These are phyloP conservation scores for Podilymbus podiceps DNA, from an alignment of 2,113 vertebrate genomes.

Conservation along the genomic window DNA sequence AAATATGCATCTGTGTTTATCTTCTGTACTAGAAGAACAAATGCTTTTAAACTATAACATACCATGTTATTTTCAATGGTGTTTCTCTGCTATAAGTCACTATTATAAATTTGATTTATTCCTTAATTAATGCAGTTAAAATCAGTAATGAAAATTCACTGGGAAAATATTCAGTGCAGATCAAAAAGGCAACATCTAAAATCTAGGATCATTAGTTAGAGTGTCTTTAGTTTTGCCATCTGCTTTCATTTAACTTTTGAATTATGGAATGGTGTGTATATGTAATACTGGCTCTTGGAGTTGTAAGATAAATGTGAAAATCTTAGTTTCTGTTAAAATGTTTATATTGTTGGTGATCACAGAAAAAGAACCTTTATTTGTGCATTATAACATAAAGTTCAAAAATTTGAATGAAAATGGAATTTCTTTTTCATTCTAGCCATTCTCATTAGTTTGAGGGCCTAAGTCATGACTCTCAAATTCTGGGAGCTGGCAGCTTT, in stretches of 20 bases:
- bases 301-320: background rate
- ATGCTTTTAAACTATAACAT: background rate
- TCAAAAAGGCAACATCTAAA: background rate
- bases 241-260: constrained; percentile 7
- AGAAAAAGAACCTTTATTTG: background rate
- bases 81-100: background rate
- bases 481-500: background rate
- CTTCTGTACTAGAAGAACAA: background rate
- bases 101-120: background rate
- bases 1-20: constrained; percentile 14
- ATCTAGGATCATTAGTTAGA: background rate
- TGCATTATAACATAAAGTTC: background rate
- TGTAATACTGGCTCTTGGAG: background rate
- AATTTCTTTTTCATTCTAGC: background rate
- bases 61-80: background rate
- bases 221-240: constrained; percentile 8
- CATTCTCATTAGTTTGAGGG: background rate
- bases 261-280: background rate
- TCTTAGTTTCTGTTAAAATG: background rate
- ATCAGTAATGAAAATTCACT: constrained; percentile 38
- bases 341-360: background rate
- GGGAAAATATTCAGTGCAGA: constrained; percentile 19
- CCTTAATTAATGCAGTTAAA: constrained; percentile 31
- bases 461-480: background rate
- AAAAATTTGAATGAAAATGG: background rate